Base-by-base conservation (phyloP, 2,888 invertebrate genomes). In the Uloborus plumipes region DNA sequence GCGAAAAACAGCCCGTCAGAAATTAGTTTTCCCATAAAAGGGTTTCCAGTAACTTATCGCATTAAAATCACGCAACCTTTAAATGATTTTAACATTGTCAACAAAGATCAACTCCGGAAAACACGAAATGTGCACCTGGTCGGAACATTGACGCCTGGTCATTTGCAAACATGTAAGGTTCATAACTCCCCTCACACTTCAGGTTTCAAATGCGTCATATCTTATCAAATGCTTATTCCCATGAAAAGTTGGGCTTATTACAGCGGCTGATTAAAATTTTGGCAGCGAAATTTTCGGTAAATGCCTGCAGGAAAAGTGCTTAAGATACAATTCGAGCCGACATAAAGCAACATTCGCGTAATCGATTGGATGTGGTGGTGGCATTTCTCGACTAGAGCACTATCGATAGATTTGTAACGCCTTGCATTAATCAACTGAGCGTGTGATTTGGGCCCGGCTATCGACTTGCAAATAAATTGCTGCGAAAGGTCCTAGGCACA, bases 371-470 rank as follows among this genome's bases (percentile, higher is more conserved):
- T n/a, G 70, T 70, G 61, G 47, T 59, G 20, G 69, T 69, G 51
- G 61, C 53, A 77, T 53, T 53, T 31, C 55, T 69, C 47, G 50
- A 39, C 67, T 49, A 49, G 62, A 49, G 18, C 49, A 55, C 18
- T 77, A 71, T 77, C 77, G 77, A 77, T 71, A 58, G 49, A 77
- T 70, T 64, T 77, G 70, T 62, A 71, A 77, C 70, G 64, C 70
- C 70, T 58, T 70, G 77, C 64, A 70, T 77, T 70, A 64, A 70
- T 77, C 70, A 77, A 77, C 55, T 64, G 70, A 55, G 62, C 62
- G 51, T 59, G 51, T 58, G 69, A 76, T 53, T 31, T 61, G 59
- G 31, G 15, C 26, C 26, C 20, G 64, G 62, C 53, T 55, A 77
- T 64, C 70, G 77, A 77, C 69, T 69, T 76, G 76, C 69, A 69